A percentile compares a stretch with the other conserved stretches of the same genome.
These are phyloP conservation scores for Hyposmocoma kahamanoa DNA, from an alignment of 1,140 invertebrate genomes.

Conservation along the genomic window DNA sequence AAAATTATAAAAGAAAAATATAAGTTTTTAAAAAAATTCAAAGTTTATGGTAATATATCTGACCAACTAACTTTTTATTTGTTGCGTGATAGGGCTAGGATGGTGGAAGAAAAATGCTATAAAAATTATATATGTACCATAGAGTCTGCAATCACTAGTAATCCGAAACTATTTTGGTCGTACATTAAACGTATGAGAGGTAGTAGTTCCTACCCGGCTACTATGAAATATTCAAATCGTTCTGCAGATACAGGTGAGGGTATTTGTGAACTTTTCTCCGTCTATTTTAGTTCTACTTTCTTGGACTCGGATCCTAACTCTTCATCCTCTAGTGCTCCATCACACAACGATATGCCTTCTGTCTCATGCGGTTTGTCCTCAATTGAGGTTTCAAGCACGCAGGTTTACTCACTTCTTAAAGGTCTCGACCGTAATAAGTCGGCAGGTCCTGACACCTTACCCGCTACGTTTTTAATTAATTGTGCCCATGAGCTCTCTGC, in stretches of 20 bases:
- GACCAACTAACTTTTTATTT: conserved; percentile 13
- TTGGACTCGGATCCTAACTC: background rate
- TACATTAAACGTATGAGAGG: conserved; percentile 19
- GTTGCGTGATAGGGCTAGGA: conserved; percentile 14
- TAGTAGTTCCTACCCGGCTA: conserved; percentile 4
- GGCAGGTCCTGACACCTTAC: conserved; percentile 9
- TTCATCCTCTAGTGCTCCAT: background rate
- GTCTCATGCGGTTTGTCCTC: background rate
- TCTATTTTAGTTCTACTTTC: conserved; percentile 21
- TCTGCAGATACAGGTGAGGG: conserved; percentile 1
- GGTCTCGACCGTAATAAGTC: background rate
- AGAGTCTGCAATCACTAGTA: conserved; percentile 12
- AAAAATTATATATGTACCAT: conserved; percentile 9
- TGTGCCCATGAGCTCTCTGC: conserved; percentile 7
- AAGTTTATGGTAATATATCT: conserved; percentile 14
- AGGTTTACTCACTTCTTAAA: background rate
- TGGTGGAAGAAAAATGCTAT: conserved; percentile 11
- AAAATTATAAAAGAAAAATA: conserved; percentile 23
- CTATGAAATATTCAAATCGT: background rate
- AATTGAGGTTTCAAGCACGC: background rate
- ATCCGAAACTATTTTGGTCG: conserved; percentile 17
- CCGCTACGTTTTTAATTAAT: conserved; percentile 4
- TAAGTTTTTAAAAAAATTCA: conserved; percentile 19
- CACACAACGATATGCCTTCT: background rate
- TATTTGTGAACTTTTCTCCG: conserved; percentile 14